These are phyloP conservation scores for Thelaira solivaga DNA, from an alignment of 2,888 invertebrate species.

Conservation along the genomic window DNA sequence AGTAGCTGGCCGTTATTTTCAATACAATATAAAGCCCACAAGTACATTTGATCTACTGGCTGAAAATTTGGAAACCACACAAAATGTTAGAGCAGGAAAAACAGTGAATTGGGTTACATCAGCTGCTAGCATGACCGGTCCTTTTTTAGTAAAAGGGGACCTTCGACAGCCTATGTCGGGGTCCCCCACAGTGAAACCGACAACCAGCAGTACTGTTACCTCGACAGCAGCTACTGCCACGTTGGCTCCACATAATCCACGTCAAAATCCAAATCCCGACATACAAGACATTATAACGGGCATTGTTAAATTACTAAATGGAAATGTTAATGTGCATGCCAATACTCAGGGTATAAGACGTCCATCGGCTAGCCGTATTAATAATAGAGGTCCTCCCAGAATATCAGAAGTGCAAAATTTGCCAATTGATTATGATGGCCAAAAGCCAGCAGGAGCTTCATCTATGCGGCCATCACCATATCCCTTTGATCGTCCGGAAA, in stretches of 20 bases:
- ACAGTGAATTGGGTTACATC: constrained; percentile 23
- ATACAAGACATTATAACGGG: constrained; percentile 94
- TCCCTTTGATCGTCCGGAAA: constrained; percentile 84
- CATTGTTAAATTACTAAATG: constrained; percentile 90
- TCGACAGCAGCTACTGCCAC: constrained; percentile 73
- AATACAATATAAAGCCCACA: constrained; percentile 76
- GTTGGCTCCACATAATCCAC: constrained; percentile 70
- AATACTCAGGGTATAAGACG: constrained; percentile 84
- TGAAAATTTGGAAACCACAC: constrained; percentile 68
- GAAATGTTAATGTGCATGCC: constrained; percentile 90
- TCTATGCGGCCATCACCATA: constrained; percentile 76
- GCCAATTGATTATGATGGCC: constrained; percentile 78
- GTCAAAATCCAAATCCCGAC: constrained; percentile 83
- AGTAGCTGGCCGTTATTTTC: constrained; percentile 73
- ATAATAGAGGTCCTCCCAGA: constrained; percentile 92
- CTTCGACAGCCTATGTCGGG: constrained; percentile 77
- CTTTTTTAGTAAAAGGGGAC: constrained; percentile 78
- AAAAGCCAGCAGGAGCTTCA: constrained; percentile 70
- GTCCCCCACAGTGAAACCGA: constrained; percentile 73
- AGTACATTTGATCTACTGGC: constrained; percentile 67
- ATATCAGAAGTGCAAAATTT: constrained; percentile 87
- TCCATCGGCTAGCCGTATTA: constrained; percentile 87
- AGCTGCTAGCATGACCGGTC: constrained; percentile 61
- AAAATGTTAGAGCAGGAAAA: constrained; percentile 71
- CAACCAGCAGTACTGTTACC: constrained; percentile 72